Base-by-base conservation (phyloP, 1,140 invertebrate species). In the Apis florea region DNA sequence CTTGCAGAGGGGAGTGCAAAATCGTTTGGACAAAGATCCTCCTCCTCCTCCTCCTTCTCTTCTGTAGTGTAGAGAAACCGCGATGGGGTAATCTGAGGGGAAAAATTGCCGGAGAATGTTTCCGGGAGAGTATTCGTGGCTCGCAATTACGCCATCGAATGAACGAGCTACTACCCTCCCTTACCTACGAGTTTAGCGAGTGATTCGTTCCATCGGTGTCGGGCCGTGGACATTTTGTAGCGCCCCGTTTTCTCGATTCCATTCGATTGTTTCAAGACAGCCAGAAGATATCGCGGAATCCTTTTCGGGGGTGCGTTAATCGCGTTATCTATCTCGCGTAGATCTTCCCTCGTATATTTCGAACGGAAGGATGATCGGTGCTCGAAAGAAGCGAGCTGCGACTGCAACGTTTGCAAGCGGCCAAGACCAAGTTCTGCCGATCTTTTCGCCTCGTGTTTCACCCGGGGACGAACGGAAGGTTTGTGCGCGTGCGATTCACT, bases 311-410 rank as follows among this genome's bases (percentile, higher is more conserved):
- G 31, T 40, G 4, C 31, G 3, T 31, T 31, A 31, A 31, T 31
- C 31, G 31, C 4, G 31, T 40, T 40, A 40, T 61, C 63, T n/a
- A n/a, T n/a, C n/a, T n/a, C n/a, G n/a, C n/a, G n/a, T n/a, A n/a
- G n/a, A n/a, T n/a, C n/a, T n/a, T n/a, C n/a, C n/a, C n/a, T n/a
- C n/a, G n/a, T n/a, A n/a, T n/a, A n/a, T n/a, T n/a, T n/a, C n/a
- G n/a, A n/a, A n/a, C n/a, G n/a, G n/a, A n/a, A n/a, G n/a, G n/a
- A n/a, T n/a, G 76, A 87, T 87, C 85, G 83, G 51, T 61, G 58
- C 63, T 84, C 63, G 26, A 56, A 72, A 85, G 79, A 88, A 64
- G 76, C 85, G 83, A 83, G 89, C 89, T n/a, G n/a, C 90, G 90
- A 87, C 86, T 88, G 86, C 90, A 82, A n/a, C n/a, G n/a, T n/a